A percentile compares a stretch with the other conserved stretches of the same genome.
These are phyloP conservation scores for Araneus ventricosus DNA, from an alignment of 1,140 invertebrate species.

Conservation along the genomic window DNA sequence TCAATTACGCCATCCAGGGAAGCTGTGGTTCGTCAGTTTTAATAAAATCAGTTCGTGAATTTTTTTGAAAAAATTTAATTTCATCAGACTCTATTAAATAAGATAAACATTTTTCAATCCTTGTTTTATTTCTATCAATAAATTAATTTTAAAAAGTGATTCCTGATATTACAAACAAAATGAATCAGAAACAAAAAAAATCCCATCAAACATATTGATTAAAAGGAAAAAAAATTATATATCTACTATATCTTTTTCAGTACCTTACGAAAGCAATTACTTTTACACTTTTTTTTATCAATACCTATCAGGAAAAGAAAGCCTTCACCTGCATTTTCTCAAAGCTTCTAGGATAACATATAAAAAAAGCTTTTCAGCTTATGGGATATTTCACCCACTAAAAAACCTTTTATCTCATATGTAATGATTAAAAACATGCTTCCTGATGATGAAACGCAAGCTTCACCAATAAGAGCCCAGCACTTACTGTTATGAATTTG, in stretches of 20 bases:
- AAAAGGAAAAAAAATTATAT: not conserved
- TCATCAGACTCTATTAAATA: no score
- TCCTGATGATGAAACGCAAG: not conserved
- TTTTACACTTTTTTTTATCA: not conserved
- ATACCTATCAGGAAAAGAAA: not conserved
- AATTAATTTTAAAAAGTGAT: no score
- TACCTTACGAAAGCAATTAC: not conserved
- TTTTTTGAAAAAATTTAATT: no score
- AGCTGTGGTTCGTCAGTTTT: no score
- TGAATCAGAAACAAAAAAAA: no score
- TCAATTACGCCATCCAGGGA: no score
- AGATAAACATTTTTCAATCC: no score
- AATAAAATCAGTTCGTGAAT: no score
- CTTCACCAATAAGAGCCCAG: not conserved
- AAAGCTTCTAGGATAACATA: not conserved
- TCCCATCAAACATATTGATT: no score
- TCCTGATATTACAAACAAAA: no score
- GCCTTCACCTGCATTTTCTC: not conserved
- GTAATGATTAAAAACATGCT: not conserved
- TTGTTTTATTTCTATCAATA: no score
- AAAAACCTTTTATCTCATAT: not conserved
- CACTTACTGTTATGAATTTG: not conserved
- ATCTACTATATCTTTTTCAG: not conserved
- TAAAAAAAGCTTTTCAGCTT: no score
- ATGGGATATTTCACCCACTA: not conserved